Conservation (phyloP, 2,113 vertebrate genomes). For the Lepisosteus oculatus region DNA sequence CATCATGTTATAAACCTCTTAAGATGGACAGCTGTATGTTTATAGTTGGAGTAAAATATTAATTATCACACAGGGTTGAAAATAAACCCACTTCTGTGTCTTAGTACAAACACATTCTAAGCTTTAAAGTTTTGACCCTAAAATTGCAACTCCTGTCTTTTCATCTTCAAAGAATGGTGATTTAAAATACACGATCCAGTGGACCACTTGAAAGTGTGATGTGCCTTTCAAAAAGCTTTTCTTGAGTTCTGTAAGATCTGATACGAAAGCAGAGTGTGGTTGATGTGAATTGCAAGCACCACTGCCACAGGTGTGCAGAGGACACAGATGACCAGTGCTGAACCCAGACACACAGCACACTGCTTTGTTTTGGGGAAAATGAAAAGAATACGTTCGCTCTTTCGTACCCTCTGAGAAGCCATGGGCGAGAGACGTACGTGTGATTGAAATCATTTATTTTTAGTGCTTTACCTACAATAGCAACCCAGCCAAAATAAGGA, state of each 20-base stretch:
- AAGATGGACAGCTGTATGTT: no score
- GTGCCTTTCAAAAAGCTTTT: conserved; percentile 5
- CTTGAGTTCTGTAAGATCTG: background rate
- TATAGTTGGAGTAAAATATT: no score
- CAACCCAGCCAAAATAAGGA: no score
- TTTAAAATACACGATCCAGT: background rate
- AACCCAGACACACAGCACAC: background rate
- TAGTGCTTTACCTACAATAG: no score
- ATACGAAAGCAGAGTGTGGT: background rate
- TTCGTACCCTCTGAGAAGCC: no score
- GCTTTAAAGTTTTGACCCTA: conserved; percentile 10
- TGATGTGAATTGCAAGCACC: background rate
- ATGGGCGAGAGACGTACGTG: no score
- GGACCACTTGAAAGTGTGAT: conserved; percentile 5
- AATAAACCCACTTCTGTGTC: background rate
- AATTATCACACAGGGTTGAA: no score
- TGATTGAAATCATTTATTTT: no score
- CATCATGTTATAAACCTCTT: background rate
- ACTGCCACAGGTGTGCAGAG: background rate
- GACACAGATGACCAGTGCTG: background rate
- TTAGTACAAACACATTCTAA: background rate
- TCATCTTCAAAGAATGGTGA: conserved; percentile 19
- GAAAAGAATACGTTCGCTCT: no score
- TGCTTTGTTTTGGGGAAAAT: no score
- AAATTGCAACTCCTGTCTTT: background rate